Conservation (phyloP, 1,140 invertebrate species). For the Bradynema listronoti region DNA sequence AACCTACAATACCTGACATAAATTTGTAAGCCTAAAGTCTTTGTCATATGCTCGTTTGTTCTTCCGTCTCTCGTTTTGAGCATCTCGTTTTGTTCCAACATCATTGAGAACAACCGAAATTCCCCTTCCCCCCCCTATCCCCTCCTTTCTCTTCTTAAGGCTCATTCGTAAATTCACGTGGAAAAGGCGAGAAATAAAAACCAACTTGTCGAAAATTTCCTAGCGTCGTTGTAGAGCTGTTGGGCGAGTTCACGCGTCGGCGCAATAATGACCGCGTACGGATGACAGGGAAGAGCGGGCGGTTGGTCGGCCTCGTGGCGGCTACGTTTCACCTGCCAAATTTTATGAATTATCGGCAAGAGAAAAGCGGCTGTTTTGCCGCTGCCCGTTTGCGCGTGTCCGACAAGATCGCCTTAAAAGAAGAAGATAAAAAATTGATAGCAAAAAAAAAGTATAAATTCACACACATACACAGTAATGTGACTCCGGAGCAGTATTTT, state of each 20-base stretch:
- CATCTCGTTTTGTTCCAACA: neutral
- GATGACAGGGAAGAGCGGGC: slow-evolving; percentile 82
- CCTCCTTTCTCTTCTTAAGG: neutral
- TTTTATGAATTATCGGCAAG: slow-evolving; percentile 87
- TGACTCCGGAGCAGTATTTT: too few relatives aligned
- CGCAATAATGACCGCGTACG: slow-evolving; percentile 81
- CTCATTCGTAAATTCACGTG: neutral
- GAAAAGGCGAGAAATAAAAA: neutral
- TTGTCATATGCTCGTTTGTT: neutral
- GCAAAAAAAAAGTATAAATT: neutral
- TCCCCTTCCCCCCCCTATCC: neutral
- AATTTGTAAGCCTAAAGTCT: neutral
- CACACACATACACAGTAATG: too few relatives aligned
- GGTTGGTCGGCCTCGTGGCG: slow-evolving; percentile 62
- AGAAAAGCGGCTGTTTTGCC: slow-evolving; percentile 68
- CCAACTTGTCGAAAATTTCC: slow-evolving; percentile 81
- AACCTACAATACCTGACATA: neutral
- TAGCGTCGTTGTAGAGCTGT: slow-evolving; percentile 91
- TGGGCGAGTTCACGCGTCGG: slow-evolving; percentile 90
- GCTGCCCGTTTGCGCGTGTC: slow-evolving; percentile 2
- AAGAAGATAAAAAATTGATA: neutral
- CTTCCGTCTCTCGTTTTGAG: neutral
- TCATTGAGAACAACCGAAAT: neutral
- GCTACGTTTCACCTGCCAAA: slow-evolving; percentile 68
- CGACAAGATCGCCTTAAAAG: slow-evolving; percentile 2